Evolutionary conservation across 2,113 vertebrate species (phyloP), one percentile per base, ranked within the genome.

Genomic region (Pomatorhinus ruficollis): DNA sequence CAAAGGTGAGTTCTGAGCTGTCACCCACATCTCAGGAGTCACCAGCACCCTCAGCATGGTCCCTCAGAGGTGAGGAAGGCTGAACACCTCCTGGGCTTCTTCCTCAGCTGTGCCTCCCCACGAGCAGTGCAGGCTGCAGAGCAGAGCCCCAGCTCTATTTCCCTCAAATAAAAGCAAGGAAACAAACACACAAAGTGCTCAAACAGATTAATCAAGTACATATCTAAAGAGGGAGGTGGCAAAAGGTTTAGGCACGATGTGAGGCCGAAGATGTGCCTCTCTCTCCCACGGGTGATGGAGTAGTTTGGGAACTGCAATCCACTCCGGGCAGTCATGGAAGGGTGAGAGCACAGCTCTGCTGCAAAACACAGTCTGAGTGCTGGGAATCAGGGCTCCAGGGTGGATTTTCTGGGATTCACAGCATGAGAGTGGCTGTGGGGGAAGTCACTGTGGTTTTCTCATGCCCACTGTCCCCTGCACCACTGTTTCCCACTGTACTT

Each of bases 401-500:
- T 1, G 3, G 60, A 69, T 42, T 53, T 31, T 47, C 8, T 57
- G 1, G 5, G 49, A 40, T 45, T 87, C 53, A 69, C 72, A 90
- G 50, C 1, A 0, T 18, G 59, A 40, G 49, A 52, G 11, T 21
- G 49, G 66, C 81, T 3, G 6, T 20, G 44, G 35, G 22, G 50
- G 83, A 66, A 40, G 35, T 40, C 87, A 35, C 44, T 2, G 0
- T 13, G 44, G 45, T 85, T 74, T 70, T 30, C 81, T 42, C 30
- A 4, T 52, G 42, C 60, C 71, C 64, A 24, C 44, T 75, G 25
- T 56, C 24, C 49, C 71, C 71, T 28, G 6, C n/a, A 7, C 63
- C 0, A 0, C 66, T 59, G 28, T 11, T 50, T 81, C 13, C 70
- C 50, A 25, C 37, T 37, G 0, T 3, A 23, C 56, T 63, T 25